These are phyloP conservation scores for Phylloscopus trochiloides DNA, from an alignment of 2,113 vertebrate species.

Conservation along the genomic window DNA sequence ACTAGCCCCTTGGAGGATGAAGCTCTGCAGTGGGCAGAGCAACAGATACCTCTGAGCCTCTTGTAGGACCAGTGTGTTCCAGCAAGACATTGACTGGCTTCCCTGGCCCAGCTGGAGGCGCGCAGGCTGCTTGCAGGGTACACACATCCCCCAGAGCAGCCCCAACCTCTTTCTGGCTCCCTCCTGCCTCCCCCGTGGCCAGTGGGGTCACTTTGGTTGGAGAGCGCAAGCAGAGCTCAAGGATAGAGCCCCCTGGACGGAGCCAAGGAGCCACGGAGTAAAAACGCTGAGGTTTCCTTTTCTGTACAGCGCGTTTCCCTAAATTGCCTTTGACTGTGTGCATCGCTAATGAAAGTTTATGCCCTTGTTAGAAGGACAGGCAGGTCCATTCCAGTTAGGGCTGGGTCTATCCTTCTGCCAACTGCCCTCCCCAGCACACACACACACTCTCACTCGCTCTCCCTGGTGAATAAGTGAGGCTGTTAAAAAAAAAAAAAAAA, in stretches of 20 bases:
- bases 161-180: neutral
- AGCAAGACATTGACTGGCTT: neutral
- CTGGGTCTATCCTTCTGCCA: slow-evolving; percentile 87
- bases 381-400: slow-evolving; percentile 94
- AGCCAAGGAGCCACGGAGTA: slow-evolving; percentile 63
- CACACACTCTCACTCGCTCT: slow-evolving; percentile 39
- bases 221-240: slow-evolving; percentile 37
- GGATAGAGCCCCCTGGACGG: slow-evolving; percentile 61
- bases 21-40: neutral
- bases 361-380: slow-evolving; percentile 99
- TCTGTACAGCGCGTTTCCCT: slow-evolving; percentile 90
- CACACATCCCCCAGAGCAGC: neutral
- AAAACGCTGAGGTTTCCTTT: slow-evolving; percentile 98
- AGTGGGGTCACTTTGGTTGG: slow-evolving; percentile 59
- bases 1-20: neutral
- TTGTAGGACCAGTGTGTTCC: neutral
- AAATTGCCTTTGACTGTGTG: slow-evolving; percentile 99
- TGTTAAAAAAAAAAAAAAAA: slow-evolving; percentile 66
- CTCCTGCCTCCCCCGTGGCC: neutral
- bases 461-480: slow-evolving; percentile 89
- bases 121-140: neutral
- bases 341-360: slow-evolving; percentile 99
- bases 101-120: neutral
- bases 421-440: slow-evolving; percentile 57
- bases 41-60: neutral